Evolutionary conservation across 1,140 invertebrate species (phyloP).

Genomic region (Bactericera cockerelli): DNA sequence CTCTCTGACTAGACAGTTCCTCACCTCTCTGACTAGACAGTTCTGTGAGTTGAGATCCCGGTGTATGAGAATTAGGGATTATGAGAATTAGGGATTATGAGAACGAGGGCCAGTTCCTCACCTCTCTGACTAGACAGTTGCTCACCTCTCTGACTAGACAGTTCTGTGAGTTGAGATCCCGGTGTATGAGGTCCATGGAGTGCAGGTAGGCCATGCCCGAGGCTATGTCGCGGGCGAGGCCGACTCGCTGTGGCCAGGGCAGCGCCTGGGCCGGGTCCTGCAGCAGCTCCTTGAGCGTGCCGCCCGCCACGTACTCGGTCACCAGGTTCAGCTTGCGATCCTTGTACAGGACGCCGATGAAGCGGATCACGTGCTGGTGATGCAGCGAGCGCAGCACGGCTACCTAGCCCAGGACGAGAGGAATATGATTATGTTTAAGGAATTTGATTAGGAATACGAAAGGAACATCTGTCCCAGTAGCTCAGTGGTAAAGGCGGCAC

Average conservation of each 20-base stretch:
- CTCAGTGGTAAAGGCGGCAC: too few species aligned
- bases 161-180: conserved; percentile 93
- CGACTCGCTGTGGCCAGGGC: conserved; percentile 66
- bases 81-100: too few species aligned
- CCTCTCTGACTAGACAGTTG: too few species aligned
- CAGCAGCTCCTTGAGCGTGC: conserved; percentile 70
- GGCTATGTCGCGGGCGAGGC: conserved; percentile 79
- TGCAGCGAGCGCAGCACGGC: conserved; percentile 72
- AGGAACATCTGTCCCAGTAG: too few species aligned
- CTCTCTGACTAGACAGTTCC: too few species aligned
- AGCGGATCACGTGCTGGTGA: conserved; percentile 78
- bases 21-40: too few species aligned
- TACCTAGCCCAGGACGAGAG: too few species aligned
- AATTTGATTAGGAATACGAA: too few species aligned
- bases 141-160: conserved; percentile 68
- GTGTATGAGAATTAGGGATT: too few species aligned
- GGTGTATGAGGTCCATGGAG: conserved; percentile 84
- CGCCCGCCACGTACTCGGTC: conserved; percentile 81
- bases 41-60: too few species aligned
- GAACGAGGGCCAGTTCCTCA: too few species aligned
- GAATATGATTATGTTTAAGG: too few species aligned
- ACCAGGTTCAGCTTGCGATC: conserved; percentile 81
- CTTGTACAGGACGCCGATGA: conserved; percentile 87
- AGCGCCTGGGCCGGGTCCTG: conserved; percentile 51
- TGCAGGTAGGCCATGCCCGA: conserved; percentile 87